Evolutionary conservation across 2,797 vertebrate species (phyloP).

Genomic region (Adelosebastes latens): DNA sequence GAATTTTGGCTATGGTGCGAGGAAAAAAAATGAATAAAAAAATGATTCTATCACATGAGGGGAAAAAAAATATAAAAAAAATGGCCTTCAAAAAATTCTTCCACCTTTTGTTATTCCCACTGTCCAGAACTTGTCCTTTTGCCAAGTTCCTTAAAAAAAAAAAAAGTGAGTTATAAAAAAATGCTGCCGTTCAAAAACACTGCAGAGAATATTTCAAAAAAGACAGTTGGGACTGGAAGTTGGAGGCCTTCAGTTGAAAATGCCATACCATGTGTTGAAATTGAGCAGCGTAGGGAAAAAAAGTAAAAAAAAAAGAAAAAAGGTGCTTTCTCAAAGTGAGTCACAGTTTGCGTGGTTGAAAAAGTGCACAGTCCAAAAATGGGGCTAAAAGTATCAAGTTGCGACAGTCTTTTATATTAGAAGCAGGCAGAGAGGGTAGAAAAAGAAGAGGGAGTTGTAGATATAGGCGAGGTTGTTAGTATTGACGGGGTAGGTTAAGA

Average conservation of each 20-base stretch:
- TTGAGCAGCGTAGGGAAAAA: slow-evolving; percentile 63
- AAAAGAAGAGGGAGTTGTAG: slow-evolving; percentile 61
- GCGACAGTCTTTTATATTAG: slow-evolving; percentile 52
- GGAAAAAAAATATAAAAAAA: slow-evolving; percentile 60
- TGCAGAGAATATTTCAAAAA: slow-evolving; percentile 62
- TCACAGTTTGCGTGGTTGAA: slow-evolving; percentile 48
- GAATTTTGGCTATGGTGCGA: slow-evolving; percentile 88
- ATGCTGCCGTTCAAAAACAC: slow-evolving; percentile 78
- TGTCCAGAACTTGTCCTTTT: slow-evolving; percentile 75
- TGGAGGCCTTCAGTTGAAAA: slow-evolving; percentile 77
- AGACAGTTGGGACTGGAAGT: slow-evolving; percentile 82
- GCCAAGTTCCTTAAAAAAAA: slow-evolving; percentile 72
- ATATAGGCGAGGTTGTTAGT: slow-evolving; percentile 70
- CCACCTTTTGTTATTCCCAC: slow-evolving; percentile 82
- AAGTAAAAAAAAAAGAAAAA: slow-evolving; percentile 20
- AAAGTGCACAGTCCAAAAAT: slow-evolving; percentile 64
- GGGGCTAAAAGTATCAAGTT: slow-evolving; percentile 51
- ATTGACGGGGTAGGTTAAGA: slow-evolving; percentile 62
- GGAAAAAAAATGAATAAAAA: slow-evolving; percentile 78
- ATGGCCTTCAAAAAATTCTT: slow-evolving; percentile 82
- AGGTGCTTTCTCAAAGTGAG: slow-evolving; percentile 50
- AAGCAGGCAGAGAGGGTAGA: slow-evolving; percentile 63
- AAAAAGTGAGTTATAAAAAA: slow-evolving; percentile 23
- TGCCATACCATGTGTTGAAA: slow-evolving; percentile 84
- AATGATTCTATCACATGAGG: slow-evolving; percentile 76